Evolutionary conservation across 23 tunicate species (phyloP).

Genomic region (Ciona savignyi): DNA sequence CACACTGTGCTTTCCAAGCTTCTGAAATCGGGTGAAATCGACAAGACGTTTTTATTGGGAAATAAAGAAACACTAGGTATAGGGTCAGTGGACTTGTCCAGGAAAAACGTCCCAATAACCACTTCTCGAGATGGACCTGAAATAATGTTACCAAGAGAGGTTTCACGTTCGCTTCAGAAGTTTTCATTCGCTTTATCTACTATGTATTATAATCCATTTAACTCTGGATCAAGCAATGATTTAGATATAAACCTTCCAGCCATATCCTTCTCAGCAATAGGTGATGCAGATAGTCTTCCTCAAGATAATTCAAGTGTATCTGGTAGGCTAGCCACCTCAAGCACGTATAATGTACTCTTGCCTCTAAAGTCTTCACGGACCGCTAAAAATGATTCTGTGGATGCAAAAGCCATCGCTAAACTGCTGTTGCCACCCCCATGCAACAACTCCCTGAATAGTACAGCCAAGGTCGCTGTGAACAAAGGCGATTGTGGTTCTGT

Average conservation of each 20-base stretch:
- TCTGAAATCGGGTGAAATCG: neutral
- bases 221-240: neutral
- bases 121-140: neutral
- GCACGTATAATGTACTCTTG: neutral
- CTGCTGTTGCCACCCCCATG: slow-evolving; percentile 3
- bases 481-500: slow-evolving; percentile 8
- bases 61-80: neutral
- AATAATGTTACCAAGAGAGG: neutral
- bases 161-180: neutral
- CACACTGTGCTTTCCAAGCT: neutral
- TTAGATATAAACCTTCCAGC: neutral
- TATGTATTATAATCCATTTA: slow-evolving; percentile 9
- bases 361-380: neutral
- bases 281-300: neutral
- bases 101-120: neutral
- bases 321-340: neutral
- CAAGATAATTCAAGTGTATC: neutral
- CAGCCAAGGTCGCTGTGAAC: neutral
- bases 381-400: neutral
- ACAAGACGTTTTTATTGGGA: neutral
- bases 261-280: neutral
- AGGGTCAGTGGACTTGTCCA: neutral
- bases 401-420: neutral
- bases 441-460: neutral
- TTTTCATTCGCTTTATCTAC: neutral